Percentiles rank a stretch among this genome's conserved stretches.
Evolutionary conservation across 2,113 vertebrate genomes (phyloP).

Genomic region (Ranitomeya variabilis): DNA sequence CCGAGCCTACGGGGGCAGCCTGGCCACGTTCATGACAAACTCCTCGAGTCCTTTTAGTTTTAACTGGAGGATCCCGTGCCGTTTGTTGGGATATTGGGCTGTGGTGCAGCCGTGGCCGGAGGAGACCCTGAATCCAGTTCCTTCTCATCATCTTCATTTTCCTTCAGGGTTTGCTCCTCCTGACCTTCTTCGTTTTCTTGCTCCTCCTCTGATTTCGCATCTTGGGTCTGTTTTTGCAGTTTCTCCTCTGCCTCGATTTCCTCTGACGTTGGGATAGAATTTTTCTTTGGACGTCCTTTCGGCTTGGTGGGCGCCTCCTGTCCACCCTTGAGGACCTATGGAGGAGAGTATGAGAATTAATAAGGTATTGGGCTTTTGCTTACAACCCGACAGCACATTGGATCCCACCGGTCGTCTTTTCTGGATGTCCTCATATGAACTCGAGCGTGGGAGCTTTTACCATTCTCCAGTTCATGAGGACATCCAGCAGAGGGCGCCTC

Average conservation of each 20-base stretch:
- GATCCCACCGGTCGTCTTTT: too few relatives aligned
- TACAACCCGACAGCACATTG: too few relatives aligned
- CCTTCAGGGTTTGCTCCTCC: not conserved
- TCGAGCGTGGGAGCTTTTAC: too few relatives aligned
- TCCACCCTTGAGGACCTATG: slow-evolving; percentile 94
- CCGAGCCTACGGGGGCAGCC: not conserved
- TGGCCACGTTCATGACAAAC: not conserved
- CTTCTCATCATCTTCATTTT: not conserved
- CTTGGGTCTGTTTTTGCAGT: slow-evolving; percentile 75
- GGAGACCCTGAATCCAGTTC: not conserved
- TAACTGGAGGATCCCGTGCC: not conserved
- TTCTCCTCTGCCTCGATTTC: slow-evolving; percentile 96
- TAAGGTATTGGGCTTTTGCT: too few relatives aligned
- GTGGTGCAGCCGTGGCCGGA: not conserved
- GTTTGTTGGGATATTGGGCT: not conserved
- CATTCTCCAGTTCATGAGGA: too few relatives aligned
- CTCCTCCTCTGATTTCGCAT: not conserved
- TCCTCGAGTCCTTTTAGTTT: not conserved
- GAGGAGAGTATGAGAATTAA: not conserved
- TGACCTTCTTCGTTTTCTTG: slow-evolving; percentile 13
- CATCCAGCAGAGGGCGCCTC: too few relatives aligned
- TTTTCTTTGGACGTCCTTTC: slow-evolving; percentile 98
- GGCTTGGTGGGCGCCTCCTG: slow-evolving; percentile 97
- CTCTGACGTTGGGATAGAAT: slow-evolving; percentile 96
- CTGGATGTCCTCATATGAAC: too few relatives aligned